Percentiles rank a stretch among this genome's conserved stretches.
These are phyloP conservation scores for Adoxophyes honmai DNA, from an alignment of 1,140 invertebrate genomes.

Conservation along the genomic window DNA sequence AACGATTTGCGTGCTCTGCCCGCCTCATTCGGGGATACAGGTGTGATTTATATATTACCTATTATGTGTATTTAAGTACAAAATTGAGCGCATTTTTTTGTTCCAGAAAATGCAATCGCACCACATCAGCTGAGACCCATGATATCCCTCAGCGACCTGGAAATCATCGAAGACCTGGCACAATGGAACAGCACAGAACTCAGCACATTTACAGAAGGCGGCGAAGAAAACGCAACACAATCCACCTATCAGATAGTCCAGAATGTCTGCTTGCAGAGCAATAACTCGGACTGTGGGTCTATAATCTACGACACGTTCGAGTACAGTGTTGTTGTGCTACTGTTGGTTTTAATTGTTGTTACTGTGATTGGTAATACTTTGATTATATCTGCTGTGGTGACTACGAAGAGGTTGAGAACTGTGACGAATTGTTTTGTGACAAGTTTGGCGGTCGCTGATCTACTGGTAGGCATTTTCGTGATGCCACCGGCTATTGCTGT, in stretches of 20 bases:
- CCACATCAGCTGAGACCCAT: constrained; percentile 33
- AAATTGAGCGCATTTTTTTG: constrained; percentile 31
- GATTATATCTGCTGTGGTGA: constrained; percentile 93
- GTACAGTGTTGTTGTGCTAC: constrained; percentile 64
- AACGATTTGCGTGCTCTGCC: no score
- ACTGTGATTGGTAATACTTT: constrained; percentile 91
- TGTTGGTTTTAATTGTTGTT: constrained; percentile 80
- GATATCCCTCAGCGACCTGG: constrained; percentile 44
- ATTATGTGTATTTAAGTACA: no score
- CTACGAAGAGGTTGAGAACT: constrained; percentile 92
- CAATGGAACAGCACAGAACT: constrained; percentile 52
- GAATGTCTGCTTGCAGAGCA: constrained; percentile 29
- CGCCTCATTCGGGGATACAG: no score
- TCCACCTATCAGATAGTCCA: constrained; percentile 18
- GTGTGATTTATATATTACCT: no score
- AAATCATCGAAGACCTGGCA: constrained; percentile 27
- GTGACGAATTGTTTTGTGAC: constrained; percentile 98
- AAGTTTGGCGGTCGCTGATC: constrained; percentile 93
- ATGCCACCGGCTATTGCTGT: constrained; percentile 94
- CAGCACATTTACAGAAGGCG: constrained; percentile 42
- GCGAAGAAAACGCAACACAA: constrained; percentile 42
- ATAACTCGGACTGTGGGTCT: not conserved
- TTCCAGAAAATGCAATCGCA: constrained; percentile 50
- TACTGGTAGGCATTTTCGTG: constrained; percentile 93
- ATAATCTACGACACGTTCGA: constrained; percentile 54